Evolutionary conservation across 2,888 invertebrate species (phyloP).

Genomic region (Synanthedon myopaeformis): DNA sequence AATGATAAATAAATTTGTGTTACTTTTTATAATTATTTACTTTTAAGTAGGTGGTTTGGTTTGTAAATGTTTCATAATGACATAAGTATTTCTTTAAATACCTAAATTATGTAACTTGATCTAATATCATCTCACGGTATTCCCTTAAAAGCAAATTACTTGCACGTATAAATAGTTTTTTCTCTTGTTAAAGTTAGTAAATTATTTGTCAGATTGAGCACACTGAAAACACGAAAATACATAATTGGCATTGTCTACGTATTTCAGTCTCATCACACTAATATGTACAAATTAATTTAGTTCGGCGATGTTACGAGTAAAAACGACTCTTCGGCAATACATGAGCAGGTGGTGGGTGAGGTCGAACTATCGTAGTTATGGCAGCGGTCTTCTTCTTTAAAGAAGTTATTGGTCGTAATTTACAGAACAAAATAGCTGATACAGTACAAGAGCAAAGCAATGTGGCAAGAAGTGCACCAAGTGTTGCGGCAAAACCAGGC

Average conservation of each 20-base stretch:
- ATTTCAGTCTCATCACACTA: constrained; percentile 70
- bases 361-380: constrained; percentile 54
- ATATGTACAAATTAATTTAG: constrained; percentile 64
- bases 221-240: constrained; percentile 41
- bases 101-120: too few relatives aligned
- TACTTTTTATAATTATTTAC: too few relatives aligned
- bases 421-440: constrained; percentile 87
- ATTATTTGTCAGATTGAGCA: constrained; percentile 33
- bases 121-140: neutral
- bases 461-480: constrained; percentile 85
- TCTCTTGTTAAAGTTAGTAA: neutral
- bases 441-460: constrained; percentile 86
- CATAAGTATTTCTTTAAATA: too few relatives aligned
- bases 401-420: constrained; percentile 78
- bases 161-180: neutral
- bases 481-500: constrained; percentile 89
- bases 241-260: constrained; percentile 54
- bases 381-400: constrained; percentile 67
- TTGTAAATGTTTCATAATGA: too few relatives aligned
- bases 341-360: constrained; percentile 56
- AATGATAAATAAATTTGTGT: too few relatives aligned
- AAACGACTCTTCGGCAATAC: constrained; percentile 73
- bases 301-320: constrained; percentile 71
- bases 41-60: too few relatives aligned
- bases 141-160: neutral